phyloP scores from a whole-genome alignment of 2,113 vertebrate species.

The Anguilla rostrata region DNA sequence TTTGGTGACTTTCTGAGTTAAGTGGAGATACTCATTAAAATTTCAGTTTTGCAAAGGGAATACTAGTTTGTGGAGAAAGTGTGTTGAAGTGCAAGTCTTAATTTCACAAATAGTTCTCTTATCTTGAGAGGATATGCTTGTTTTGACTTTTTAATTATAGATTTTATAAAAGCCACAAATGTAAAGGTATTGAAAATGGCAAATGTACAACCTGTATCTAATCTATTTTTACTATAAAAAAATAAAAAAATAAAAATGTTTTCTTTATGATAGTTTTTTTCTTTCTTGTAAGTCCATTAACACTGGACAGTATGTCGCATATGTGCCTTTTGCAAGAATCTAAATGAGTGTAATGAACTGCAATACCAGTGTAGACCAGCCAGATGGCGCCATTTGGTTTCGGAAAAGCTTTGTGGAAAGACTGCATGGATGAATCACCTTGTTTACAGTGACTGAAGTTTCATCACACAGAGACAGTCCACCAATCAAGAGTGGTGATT shows the following conservation, averaged over 20 bases:
- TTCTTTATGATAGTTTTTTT: neutral
- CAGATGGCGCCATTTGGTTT: neutral
- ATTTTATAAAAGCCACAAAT: slow-evolving; percentile 10
- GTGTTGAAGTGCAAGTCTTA: neutral
- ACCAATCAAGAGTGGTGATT: neutral
- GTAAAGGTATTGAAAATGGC: slow-evolving; percentile 5
- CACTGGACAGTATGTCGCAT: neutral
- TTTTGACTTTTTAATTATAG: neutral
- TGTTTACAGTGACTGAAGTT: neutral
- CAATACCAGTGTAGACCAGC: neutral
- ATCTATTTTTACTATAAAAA: slow-evolving; percentile 14
- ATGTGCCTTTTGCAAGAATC: neutral
- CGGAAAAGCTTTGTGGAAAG: neutral
- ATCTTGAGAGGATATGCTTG: neutral
- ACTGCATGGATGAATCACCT: neutral
- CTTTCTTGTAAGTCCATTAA: neutral
- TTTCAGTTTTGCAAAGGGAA: neutral
- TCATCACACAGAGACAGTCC: neutral
- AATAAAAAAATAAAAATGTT: slow-evolving; percentile 2
- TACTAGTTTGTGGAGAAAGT: neutral
- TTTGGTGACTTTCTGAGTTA: neutral
- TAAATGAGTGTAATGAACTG: neutral
- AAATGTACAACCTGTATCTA: slow-evolving; percentile 6
- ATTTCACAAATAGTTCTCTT: neutral
- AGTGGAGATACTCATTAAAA: neutral